Base-by-base conservation (phyloP, 2,113 vertebrate species). In the Corynorhinus townsendii region DNA sequence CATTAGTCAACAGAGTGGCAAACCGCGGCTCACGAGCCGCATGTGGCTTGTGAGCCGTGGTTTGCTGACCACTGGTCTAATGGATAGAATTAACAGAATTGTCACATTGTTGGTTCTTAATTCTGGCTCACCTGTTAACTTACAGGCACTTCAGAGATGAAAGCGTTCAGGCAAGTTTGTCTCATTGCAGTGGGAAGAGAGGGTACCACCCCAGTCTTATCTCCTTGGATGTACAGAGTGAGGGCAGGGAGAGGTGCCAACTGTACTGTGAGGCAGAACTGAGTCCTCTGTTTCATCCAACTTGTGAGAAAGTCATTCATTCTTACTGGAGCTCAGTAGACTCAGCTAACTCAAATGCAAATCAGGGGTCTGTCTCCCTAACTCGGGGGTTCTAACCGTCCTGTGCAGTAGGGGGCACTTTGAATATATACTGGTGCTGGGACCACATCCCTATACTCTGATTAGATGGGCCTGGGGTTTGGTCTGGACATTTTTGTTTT, bases 11-110 rank as follows among this genome's bases (percentile, higher is more conserved):
- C 38, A 40, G 38, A 40, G 38, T 4, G 38, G 38, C 38, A 40
- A 40, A 40, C 38, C 38, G 38, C 43, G 43, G 43, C 43, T 7
- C 6, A 7, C 6, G 7, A 7, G 43, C 43, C 43, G 7, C 43
- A 43, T 43, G 43, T 7, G 43, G 38, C 38, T 40, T 40, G 38
- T 40, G 38, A 40, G 38, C 38, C 38, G 38, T 4, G 38, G 38
- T 40, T 40, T 40, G 38, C 38, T 4, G 38, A 43, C 43, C 43
- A 6, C 43, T 43, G 43, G n/a, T 89, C 28, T 88, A 68, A 59
- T 76, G 33, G 79, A 7, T 54, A 38, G 81, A 92, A 84, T 66
- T 86, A 85, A 68, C 16, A 86, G 30, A 86, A 69, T 77, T 94
- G 40, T 47, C 43, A 72, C 49, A 12, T 72, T 0, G 4, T 66